Evolutionary conservation across 2,113 vertebrate genomes (phyloP), one percentile per base, ranked within the genome.

Genomic region (Amia ocellicauda): DNA sequence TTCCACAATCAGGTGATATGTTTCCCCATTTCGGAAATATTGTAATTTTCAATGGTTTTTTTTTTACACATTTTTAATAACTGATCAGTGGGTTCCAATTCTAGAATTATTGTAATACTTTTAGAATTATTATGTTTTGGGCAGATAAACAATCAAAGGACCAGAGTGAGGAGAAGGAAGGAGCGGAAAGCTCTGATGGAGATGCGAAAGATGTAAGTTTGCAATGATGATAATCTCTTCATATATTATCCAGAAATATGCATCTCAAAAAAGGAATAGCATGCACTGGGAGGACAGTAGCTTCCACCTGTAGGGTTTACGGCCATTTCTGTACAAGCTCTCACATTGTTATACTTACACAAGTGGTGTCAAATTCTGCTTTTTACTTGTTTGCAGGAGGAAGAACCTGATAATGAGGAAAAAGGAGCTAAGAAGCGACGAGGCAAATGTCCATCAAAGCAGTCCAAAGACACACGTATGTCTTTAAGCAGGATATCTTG

Each of bases 381-480:
- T 7, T 47, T 47, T 8, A 17, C 23, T 53, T 53, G 5, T 13
- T 3, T 26, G 10, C 20, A 53, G 51, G 51, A 53, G 8, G 51
- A 53, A 53, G 24, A 53, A 7, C 17, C 24, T 22, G 51, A 24
- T 22, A 26, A 22, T 24, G 51, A 53, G 14, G 51, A 23, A 22
- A 53, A 26, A 53, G 24, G 17, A 7, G 20, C 24, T 7, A 53
- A 22, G 23, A 22, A 23, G 20, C 19, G 51, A 23, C 20, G 14
- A 24, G 24, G 10, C 20, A 26, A 22, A 23, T 24, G 20, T 26
- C 24, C 51, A 2, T n/a, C 65, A n/a, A 71, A 56, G 49, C 63
- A 73, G 19, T 58, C 58, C 13, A 7, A 9, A 22, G 66, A 73
- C 27, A 43, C 56, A 0, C 2, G 81, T n/a, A n/a, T 83, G 54